Evolutionary conservation across 2,888 invertebrate genomes (phyloP).

Genomic region (Neocrepidodera transversa): DNA sequence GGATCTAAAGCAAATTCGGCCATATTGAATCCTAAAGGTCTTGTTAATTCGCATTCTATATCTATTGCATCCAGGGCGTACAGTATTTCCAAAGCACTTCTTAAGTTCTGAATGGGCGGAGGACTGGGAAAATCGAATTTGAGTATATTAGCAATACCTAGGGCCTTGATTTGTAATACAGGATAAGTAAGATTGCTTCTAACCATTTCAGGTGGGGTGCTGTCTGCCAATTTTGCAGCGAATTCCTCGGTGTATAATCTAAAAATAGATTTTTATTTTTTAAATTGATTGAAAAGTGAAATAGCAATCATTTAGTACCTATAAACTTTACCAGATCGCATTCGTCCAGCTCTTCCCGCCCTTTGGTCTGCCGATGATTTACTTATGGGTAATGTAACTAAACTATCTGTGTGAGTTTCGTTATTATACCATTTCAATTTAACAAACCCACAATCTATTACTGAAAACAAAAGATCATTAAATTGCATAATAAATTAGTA

Average conservation of each 20-base stretch:
- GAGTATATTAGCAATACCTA: constrained; percentile 92
- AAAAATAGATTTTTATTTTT: constrained; percentile 37
- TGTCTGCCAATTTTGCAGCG: constrained; percentile 71
- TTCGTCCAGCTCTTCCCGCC: constrained; percentile 90
- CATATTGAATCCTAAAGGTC: constrained; percentile 80
- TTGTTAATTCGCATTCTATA: constrained; percentile 77
- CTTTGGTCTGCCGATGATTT: constrained; percentile 90
- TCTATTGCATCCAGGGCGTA: constrained; percentile 86
- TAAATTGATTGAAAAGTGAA: background rate
- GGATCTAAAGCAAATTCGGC: constrained; percentile 93
- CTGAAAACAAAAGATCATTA: constrained; percentile 61
- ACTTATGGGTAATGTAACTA: constrained; percentile 84
- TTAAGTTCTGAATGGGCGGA: constrained; percentile 87
- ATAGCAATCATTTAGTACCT: constrained; percentile 61
- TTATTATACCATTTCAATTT: constrained; percentile 91
- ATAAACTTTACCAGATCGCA: constrained; percentile 84
- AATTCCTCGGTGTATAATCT: constrained; percentile 82
- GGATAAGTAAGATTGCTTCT: constrained; percentile 85
- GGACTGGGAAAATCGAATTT: constrained; percentile 92
- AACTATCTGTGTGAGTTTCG: constrained; percentile 80
- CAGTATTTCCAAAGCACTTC: constrained; percentile 84
- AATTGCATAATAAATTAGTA: too few species aligned
- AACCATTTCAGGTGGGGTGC: constrained; percentile 92
- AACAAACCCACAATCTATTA: constrained; percentile 95
- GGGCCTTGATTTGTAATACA: constrained; percentile 88